Percentiles rank a stretch among this genome's conserved stretches.
Evolutionary conservation across 1,140 invertebrate species (phyloP).

Genomic region (Bactericera cockerelli): DNA sequence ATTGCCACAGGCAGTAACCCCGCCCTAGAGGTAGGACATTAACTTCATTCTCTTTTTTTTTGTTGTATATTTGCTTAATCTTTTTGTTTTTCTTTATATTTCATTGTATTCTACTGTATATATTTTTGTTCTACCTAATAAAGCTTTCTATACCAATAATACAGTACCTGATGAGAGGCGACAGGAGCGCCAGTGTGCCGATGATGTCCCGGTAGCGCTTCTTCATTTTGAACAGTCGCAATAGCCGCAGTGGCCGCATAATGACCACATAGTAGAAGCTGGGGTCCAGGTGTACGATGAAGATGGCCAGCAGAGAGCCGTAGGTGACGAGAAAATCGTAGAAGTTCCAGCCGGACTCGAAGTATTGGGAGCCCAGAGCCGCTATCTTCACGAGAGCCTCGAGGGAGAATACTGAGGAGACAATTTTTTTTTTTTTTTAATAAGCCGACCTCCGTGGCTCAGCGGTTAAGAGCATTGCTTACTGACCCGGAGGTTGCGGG

Average conservation of each 20-base stretch:
- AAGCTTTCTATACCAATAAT: too few relatives aligned
- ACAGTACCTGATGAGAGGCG: conserved; percentile 37
- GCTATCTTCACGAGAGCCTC: conserved; percentile 61
- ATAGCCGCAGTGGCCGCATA: conserved; percentile 45
- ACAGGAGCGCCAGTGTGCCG: conserved; percentile 68
- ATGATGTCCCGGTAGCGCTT: conserved; percentile 78
- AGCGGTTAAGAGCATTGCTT: too few relatives aligned
- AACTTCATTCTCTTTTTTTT: too few relatives aligned
- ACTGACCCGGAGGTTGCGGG: too few relatives aligned
- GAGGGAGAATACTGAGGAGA: conserved; percentile 49
- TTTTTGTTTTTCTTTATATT: too few relatives aligned
- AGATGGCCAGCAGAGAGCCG: conserved; percentile 46
- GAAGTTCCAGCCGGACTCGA: conserved; percentile 72
- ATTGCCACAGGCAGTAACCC: too few relatives aligned
- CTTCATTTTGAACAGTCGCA: conserved; percentile 64
- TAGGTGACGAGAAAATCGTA: conserved; percentile 65
- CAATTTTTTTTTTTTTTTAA: conserved; percentile 28
- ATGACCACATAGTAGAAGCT: conserved; percentile 56
- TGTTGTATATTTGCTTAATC: too few relatives aligned
- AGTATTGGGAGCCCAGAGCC: conserved; percentile 56
- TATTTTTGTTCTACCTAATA: too few relatives aligned
- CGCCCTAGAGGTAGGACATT: too few relatives aligned
- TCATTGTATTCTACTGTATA: too few relatives aligned
- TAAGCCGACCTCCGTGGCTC: too few relatives aligned
- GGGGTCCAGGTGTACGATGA: conserved; percentile 45